Evolutionary conservation across 2,797 vertebrate genomes (phyloP), one percentile per base, ranked within the genome.

Genomic region (Nannoperca australis): DNA sequence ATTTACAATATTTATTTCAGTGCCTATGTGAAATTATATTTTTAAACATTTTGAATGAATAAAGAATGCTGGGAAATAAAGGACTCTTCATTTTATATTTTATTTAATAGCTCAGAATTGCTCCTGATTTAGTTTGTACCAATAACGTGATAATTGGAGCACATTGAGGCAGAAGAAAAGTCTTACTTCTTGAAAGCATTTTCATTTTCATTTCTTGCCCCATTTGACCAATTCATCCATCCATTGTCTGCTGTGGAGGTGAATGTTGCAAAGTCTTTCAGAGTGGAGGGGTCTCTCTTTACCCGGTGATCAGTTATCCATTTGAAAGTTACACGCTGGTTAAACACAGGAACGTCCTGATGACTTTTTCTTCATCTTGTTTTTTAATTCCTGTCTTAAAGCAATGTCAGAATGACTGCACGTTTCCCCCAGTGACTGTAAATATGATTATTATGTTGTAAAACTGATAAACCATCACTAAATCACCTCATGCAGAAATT

Each of bases 21-120:
- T 91, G 89, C 92, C 86, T 91, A 55, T 86, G 81, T 87, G 61
- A 85, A 91, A 86, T 84, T 74, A 78, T 92, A 89, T 91, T 92
- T 92, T 88, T 86, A 18, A 90, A 91, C 34, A 61, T 79, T 90
- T 91, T 77, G 78, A 89, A 82, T 88, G 80, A 93, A 90, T 92
- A 92, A 94, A 92, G 78, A 91, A 90, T 86, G 86, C 78, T 91
- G 79, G 55, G 32, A 76, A 78, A 70, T 42, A n/a, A 45, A 0
- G 8, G 4, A 30, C 22, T 49, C 24, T 56, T 69, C 24, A 1
- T 58, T 44, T 61, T 45, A 27, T 27, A 27, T 27, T 27, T 27
- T 27, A 27, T 27, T 53, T 2, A 4, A 22, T 9, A 24, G 20
- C 30, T 42, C 8, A 49, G 14, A 8, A 20, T 60, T 24, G 27